Base-by-base conservation (phyloP, 2,888 invertebrate species). In the Agrochola circellaris region DNA sequence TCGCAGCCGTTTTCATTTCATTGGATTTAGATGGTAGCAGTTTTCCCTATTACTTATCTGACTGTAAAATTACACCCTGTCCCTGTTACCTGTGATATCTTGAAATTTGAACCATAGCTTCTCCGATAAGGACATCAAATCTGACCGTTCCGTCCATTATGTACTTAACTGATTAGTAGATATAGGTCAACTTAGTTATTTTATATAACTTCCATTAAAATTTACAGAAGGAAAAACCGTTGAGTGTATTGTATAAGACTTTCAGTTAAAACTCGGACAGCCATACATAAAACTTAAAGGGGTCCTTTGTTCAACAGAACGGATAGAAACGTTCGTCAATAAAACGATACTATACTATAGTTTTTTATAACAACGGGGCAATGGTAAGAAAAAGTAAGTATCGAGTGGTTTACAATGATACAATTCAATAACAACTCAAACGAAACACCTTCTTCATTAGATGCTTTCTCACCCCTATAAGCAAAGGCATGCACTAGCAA, bases 11-110 rank as follows among this genome's bases (percentile, higher is more conserved):
- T 76, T 76, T 54, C 42, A 70, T 17, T 69, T 79, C n/a, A 69
- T 26, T 77, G 58, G 30, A 30, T 72, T 69, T 9, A 34, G 9
- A 48, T n/a, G 20, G n/a, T 26, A 42, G 51, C 26, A 79, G 23
- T 79, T 54, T 60, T 51, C 23, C 80, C 8, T 61, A 26, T 61
- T 69, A n/a, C n/a, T 45, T 9, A 60, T 61, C 60, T 61, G 23
- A 69, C 42, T 61, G 30, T 42, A 45, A 15, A 45, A 26, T 70
- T 54, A 45, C 30, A 17, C 26, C 20, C n/a, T n/a, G 20, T 11
- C 4, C 15, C 15, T 51, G n/a, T 79, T 8, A 34, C n/a, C 13
- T 51, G n/a, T 17, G 9, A 54, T 7, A 54, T 13, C 20, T 48
- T 48, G 6, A 48, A 20, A 34, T 38, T 20, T n/a, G 8, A n/a